These are phyloP conservation scores for Rhagium mordax DNA, from an alignment of 2,888 invertebrate species.

Conservation along the genomic window DNA sequence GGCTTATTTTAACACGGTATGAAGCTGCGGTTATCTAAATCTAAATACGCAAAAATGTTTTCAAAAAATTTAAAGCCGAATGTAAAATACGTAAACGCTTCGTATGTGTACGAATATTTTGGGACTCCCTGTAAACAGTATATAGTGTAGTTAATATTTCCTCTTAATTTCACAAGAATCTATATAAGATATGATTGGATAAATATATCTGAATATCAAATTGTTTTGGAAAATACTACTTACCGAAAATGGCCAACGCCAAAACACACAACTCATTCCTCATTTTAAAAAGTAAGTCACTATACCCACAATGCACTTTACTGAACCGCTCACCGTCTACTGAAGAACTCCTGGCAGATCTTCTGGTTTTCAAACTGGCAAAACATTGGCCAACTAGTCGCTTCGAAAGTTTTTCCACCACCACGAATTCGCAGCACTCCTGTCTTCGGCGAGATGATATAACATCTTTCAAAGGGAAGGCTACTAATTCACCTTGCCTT, in stretches of 20 bases:
- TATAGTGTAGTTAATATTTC: background rate
- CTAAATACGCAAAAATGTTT: too few relatives aligned
- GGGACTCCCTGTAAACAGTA: background rate
- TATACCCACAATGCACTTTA: slow-evolving; percentile 42
- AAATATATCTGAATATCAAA: background rate
- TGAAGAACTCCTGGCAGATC: slow-evolving; percentile 52
- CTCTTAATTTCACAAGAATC: background rate
- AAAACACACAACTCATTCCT: slow-evolving; percentile 57
- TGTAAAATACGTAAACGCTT: too few relatives aligned
- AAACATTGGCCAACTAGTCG: slow-evolving; percentile 46
- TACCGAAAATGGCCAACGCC: slow-evolving; percentile 52
- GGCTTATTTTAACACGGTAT: too few relatives aligned
- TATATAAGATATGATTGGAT: background rate
- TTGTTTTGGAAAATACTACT: slow-evolving; percentile 26
- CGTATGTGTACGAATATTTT: too few relatives aligned
- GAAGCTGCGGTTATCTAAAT: too few relatives aligned
- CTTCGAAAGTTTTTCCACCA: slow-evolving; percentile 57
- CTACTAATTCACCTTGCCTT: slow-evolving; percentile 1
- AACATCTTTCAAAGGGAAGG: slow-evolving; percentile 16
- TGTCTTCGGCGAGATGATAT: slow-evolving; percentile 27
- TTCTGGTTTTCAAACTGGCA: slow-evolving; percentile 59
- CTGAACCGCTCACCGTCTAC: slow-evolving; percentile 52
- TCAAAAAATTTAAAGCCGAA: too few relatives aligned
- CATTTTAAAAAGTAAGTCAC: slow-evolving; percentile 48
- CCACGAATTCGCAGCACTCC: slow-evolving; percentile 33